A percentile compares a stretch with the other conserved stretches of the same genome.
phyloP scores from a whole-genome alignment of 2,113 vertebrate genomes.

The Electrona antarctica region DNA sequence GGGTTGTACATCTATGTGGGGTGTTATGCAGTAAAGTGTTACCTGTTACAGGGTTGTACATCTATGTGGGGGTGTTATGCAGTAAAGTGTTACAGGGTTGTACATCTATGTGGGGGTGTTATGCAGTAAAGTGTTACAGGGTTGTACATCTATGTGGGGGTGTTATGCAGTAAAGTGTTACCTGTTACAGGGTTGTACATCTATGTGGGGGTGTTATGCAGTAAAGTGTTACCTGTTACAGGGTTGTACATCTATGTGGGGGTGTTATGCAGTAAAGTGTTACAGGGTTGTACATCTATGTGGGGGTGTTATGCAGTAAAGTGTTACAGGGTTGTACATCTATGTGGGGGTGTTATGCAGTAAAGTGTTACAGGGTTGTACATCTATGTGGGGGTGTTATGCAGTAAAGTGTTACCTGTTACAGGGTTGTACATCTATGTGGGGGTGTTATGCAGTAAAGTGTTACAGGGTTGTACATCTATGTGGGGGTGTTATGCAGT shows the following conservation, averaged over 20 bases:
- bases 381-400: not conserved
- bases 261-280: too few species aligned
- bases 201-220: too few species aligned
- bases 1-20: not conserved
- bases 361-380: not conserved
- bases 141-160: slow-evolving; percentile 75
- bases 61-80: not conserved
- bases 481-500: not conserved
- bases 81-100: not conserved
- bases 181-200: too few species aligned
- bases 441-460: not conserved
- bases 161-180: too few species aligned
- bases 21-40: too few species aligned
- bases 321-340: not conserved
- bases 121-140: slow-evolving; percentile 70
- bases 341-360: not conserved
- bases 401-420: not conserved
- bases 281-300: too few species aligned
- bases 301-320: too few species aligned
- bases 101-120: too few species aligned
- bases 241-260: too few species aligned
- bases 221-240: too few species aligned
- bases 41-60: too few species aligned
- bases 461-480: too few species aligned
- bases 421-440: slow-evolving; percentile 43